Evolutionary conservation across 2,113 vertebrate species (phyloP).

Genomic region (Panthera leo): DNA sequence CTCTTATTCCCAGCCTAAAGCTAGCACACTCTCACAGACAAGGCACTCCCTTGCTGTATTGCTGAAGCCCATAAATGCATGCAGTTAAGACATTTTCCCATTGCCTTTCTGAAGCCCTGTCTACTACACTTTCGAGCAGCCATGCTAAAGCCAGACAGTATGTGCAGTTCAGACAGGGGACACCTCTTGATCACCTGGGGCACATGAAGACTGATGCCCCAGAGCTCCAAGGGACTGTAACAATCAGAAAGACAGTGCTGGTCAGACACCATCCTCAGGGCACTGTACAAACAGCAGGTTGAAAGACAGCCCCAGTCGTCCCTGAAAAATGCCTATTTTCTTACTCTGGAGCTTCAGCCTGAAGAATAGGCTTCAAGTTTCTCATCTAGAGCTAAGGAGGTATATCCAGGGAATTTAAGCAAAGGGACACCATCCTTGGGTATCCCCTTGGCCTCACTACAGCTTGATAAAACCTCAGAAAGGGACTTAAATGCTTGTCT

Average conservation of each 20-base stretch:
- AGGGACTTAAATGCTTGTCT: background rate
- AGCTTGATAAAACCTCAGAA: background rate
- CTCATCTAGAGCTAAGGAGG: background rate
- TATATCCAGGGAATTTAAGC: background rate
- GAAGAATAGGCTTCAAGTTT: background rate
- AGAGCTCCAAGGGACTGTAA: background rate
- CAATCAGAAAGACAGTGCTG: background rate
- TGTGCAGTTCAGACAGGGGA: background rate
- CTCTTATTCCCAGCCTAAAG: background rate
- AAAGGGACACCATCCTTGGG: background rate
- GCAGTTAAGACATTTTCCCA: background rate
- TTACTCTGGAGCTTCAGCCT: background rate
- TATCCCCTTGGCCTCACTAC: background rate
- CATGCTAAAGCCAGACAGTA: background rate
- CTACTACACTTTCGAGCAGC: background rate
- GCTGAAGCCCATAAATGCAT: background rate
- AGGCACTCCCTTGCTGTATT: background rate
- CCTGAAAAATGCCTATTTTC: background rate
- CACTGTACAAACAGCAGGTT: background rate
- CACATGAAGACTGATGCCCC: too few relatives aligned
- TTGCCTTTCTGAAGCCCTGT: background rate
- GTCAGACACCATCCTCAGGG: background rate
- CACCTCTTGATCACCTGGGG: background rate
- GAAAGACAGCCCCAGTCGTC: background rate
- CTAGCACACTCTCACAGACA: background rate